Percentiles rank a stretch among this genome's conserved stretches.
Conservation (phyloP, 1,140 invertebrate genomes). For the Drosophila chauvacae region DNA sequence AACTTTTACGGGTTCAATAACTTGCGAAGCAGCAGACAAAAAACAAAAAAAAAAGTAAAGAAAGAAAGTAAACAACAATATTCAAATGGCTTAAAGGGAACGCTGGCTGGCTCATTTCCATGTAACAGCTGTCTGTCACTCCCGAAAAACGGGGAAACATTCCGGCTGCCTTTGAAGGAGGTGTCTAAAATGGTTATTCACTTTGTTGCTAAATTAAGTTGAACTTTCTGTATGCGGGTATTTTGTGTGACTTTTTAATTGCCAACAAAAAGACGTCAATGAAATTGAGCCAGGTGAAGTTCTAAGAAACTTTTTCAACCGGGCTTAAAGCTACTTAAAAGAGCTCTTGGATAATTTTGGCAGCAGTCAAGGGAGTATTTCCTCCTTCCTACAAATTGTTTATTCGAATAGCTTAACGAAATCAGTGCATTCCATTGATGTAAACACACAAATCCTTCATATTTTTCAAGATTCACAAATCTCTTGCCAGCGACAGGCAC, state of each 20-base stretch:
- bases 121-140: constrained; percentile 71
- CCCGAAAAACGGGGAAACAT: background rate
- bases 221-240: constrained; percentile 30
- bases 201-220: constrained; percentile 50
- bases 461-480: constrained; percentile 41
- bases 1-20: constrained; percentile 80
- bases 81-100: constrained; percentile 44
- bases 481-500: constrained; percentile 34
- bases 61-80: constrained; percentile 25
- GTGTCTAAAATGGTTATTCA: constrained; percentile 48
- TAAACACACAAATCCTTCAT: constrained; percentile 50
- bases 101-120: constrained; percentile 50
- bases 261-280: constrained; percentile 28
- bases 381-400: constrained; percentile 25
- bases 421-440: constrained; percentile 13
- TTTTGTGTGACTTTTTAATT: constrained; percentile 53
- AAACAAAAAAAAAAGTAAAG: constrained; percentile 2
- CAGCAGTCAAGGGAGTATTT: constrained; percentile 8
- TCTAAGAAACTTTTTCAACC: constrained; percentile 11
- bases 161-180: background rate
- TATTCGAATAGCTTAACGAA: constrained; percentile 2
- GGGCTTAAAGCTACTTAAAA: constrained; percentile 29
- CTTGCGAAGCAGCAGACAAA: constrained; percentile 40
- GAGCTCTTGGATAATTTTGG: constrained; percentile 23
- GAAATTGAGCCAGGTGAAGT: constrained; percentile 13